Base-by-base conservation (phyloP, 1,140 invertebrate genomes). In the Pseudomyrmex pallidus region DNA sequence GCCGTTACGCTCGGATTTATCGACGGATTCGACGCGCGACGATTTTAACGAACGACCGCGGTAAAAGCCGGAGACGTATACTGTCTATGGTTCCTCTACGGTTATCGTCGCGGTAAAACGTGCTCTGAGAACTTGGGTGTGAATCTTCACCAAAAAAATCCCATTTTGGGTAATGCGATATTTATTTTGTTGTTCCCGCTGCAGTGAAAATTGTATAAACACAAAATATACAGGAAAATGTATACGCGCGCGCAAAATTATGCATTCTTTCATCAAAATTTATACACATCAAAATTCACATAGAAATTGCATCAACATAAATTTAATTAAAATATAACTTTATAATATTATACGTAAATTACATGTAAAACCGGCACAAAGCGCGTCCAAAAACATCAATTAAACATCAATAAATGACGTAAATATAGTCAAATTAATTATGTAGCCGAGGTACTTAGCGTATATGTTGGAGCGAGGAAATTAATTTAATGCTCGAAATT, bases 11-110 rank as follows among this genome's bases (percentile, higher is more conserved):
- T 8, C 20, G 44, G 76, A 70, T 61, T 59, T 62, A 72, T 72
- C 76, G 66, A 72, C 54, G 76, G 66, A 61, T 80, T 72, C 52
- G 54, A 70, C 64, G 64, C 5, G 20, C 64, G 48, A 77, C 74
- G 48, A 77, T 78, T 80, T 72, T 72, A 80, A 70, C 66, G 54
- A 72, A 80, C 44, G 66, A 72, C 66, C 73, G 48, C 63, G 80
- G 74, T 77, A 77, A 77, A 77, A 77, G 25, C 62, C 57, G n/a
- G 35, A 35, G 35, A 35, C n/a, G n/a, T 20, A 17, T 54, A 77
- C 48, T 13, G 62, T 35, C 62, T 22, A 76, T 25, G n/a, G 59
- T 64, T 25, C 48, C 59, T 64, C 48, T 77, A 56, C 48, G 74
- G 50, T 66, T 54, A 67, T 35, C 48, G 9, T 73, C 54, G 17